phyloP scores from a whole-genome alignment of 2,797 vertebrate species.

The Sebastes oblongus region DNA sequence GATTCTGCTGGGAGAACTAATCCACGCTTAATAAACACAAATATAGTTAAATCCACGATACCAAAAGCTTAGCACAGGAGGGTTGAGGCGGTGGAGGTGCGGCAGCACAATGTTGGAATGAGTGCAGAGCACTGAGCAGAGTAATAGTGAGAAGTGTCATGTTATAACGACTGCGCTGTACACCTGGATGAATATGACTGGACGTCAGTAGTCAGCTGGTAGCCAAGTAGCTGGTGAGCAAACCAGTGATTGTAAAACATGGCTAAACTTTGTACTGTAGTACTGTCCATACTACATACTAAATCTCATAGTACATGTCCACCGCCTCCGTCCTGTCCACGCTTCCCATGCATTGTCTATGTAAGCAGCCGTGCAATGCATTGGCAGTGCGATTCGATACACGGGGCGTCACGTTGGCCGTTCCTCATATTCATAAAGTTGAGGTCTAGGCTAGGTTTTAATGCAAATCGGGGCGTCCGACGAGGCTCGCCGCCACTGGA shows the following conservation, averaged over 20 bases:
- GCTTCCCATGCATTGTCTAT: too few species aligned
- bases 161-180: neutral
- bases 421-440: too few species aligned
- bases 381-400: fast-evolving
- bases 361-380: too few species aligned
- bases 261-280: neutral
- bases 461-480: too few species aligned
- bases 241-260: neutral
- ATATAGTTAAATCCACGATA: neutral
- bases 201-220: neutral
- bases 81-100: neutral
- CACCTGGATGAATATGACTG: neutral
- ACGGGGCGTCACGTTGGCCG: too few species aligned
- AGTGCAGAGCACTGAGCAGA: neutral
- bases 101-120: neutral
- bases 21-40: neutral
- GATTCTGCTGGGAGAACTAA: neutral
- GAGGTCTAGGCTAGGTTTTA: too few species aligned
- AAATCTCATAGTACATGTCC: neutral
- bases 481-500: too few species aligned
- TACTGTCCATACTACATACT: too few species aligned
- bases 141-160: neutral
- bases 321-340: too few species aligned
- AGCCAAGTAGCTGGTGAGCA: neutral
- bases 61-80: neutral